Conservation (phyloP, 1,140 invertebrate species). For the Zaprionus nigranus region DNA sequence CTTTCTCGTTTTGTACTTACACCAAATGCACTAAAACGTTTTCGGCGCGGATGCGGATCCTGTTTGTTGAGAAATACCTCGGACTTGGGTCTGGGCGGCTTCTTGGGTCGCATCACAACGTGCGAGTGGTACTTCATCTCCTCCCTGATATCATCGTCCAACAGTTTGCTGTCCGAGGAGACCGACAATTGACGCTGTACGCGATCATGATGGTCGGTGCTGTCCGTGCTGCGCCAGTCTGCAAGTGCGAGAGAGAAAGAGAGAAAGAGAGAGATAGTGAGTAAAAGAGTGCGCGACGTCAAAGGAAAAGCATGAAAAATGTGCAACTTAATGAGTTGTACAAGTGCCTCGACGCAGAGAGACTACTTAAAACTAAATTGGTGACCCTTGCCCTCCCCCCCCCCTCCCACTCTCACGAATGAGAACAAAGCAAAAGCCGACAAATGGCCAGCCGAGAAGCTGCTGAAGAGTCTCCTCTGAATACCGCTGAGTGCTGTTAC, state of each 20-base stretch:
- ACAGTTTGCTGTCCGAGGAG: conserved; percentile 94
- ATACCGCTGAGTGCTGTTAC: conserved; percentile 33
- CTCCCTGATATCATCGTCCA: conserved; percentile 93
- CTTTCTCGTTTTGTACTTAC: conserved; percentile 86
- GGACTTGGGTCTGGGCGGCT: conserved; percentile 94
- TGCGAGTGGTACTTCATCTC: conserved; percentile 87
- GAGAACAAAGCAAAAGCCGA: conserved; percentile 49
- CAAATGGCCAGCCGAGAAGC: conserved; percentile 52
- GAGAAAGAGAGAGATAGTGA: conserved; percentile 39
- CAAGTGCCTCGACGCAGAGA: conserved; percentile 37
- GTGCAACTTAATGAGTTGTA: conserved; percentile 70
- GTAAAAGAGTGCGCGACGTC: conserved; percentile 3
- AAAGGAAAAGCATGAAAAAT: conserved; percentile 30
- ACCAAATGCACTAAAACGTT: conserved; percentile 96
- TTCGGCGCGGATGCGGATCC: conserved; percentile 88
- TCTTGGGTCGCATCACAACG: conserved; percentile 93
- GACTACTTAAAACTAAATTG: conserved; percentile 73
- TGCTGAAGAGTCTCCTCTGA: conserved; percentile 11
- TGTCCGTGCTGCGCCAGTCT: conserved; percentile 91
- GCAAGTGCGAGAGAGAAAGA: conserved; percentile 58
- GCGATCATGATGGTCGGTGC: conserved; percentile 89
- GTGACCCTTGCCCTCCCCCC: conserved; percentile 28
- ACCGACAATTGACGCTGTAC: conserved; percentile 95
- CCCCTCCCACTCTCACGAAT: conserved; percentile 13
- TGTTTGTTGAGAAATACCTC: conserved; percentile 91